These are phyloP conservation scores for Tokudaia tokunoshimensis DNA, from an alignment of 2,797 vertebrate species.

Conservation along the genomic window DNA sequence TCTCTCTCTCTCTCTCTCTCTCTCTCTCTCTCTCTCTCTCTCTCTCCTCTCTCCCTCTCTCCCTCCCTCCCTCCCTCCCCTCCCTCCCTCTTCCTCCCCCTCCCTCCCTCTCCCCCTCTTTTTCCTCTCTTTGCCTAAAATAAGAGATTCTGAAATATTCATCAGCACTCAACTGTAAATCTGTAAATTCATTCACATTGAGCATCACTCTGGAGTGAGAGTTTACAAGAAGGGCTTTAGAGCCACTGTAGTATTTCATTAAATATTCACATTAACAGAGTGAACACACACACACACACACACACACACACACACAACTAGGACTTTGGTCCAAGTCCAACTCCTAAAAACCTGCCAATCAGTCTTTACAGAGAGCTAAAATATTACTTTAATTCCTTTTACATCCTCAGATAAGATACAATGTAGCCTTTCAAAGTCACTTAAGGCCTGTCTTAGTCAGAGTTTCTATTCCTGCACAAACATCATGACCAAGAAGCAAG, in stretches of 20 bases:
- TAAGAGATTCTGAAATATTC: neutral
- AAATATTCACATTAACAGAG: neutral
- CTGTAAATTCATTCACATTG: neutral
- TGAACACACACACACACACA: neutral
- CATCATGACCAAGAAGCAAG: too few relatives aligned
- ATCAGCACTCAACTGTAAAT: conserved; percentile 3
- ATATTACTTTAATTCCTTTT: neutral
- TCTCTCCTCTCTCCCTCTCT: too few relatives aligned
- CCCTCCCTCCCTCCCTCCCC: neutral
- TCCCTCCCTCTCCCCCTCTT: too few relatives aligned
- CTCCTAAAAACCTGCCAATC: conserved; percentile 1
- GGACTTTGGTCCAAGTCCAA: neutral
- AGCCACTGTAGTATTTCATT: neutral
- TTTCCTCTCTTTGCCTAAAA: neutral
- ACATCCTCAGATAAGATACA: neutral
- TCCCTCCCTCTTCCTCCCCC: too few relatives aligned
- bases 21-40: too few relatives aligned
- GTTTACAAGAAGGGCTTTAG: neutral
- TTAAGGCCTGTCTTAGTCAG: neutral
- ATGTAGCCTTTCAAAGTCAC: neutral
- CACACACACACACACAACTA: neutral
- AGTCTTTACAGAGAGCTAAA: neutral
- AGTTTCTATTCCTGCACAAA: too few relatives aligned
- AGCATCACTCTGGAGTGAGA: neutral
- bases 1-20: too few relatives aligned